phyloP scores from a whole-genome alignment of 2,113 vertebrate genomes.

The Thermophis baileyi region DNA sequence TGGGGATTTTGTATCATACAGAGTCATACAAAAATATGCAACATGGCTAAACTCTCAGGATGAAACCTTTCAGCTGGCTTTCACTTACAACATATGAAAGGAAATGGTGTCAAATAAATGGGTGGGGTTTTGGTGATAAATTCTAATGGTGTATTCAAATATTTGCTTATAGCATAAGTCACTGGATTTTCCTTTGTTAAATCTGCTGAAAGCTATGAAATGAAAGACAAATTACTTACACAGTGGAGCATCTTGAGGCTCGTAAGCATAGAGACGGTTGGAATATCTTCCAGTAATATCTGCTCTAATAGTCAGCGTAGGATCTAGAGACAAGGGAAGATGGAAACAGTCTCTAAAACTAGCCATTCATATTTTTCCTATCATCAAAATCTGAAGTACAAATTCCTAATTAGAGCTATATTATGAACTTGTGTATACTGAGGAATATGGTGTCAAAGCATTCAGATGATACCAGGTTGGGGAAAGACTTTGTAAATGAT shows the following conservation, averaged over 20 bases:
- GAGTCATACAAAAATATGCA: not conserved
- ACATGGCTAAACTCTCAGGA: not conserved
- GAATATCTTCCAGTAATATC: conserved; percentile 88
- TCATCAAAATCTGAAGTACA: not conserved
- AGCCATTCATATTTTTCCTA: not conserved
- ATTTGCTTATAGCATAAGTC: not conserved
- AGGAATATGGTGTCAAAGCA: not conserved
- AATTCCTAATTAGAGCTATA: not conserved
- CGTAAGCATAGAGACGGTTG: conserved; percentile 92
- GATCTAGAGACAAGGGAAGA: conserved; percentile 73
- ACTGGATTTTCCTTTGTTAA: not conserved
- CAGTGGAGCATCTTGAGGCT: conserved; percentile 76
- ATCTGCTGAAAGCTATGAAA: not conserved
- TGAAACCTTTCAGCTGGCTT: not conserved
- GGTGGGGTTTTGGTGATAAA: not conserved
- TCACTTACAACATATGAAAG: not conserved
- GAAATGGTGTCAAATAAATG: not conserved
- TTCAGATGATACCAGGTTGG: not conserved
- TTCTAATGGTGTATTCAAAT: not conserved
- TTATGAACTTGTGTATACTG: not conserved
- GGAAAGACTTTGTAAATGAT: not conserved
- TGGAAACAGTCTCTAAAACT: not conserved
- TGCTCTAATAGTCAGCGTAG: conserved; percentile 92
- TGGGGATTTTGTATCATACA: too few species aligned
- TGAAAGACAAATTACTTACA: conserved; percentile 74